A percentile compares a stretch with the other conserved stretches of the same genome.
Evolutionary conservation across 2,888 invertebrate species (phyloP).

Genomic region (Caradrina kadenii): DNA sequence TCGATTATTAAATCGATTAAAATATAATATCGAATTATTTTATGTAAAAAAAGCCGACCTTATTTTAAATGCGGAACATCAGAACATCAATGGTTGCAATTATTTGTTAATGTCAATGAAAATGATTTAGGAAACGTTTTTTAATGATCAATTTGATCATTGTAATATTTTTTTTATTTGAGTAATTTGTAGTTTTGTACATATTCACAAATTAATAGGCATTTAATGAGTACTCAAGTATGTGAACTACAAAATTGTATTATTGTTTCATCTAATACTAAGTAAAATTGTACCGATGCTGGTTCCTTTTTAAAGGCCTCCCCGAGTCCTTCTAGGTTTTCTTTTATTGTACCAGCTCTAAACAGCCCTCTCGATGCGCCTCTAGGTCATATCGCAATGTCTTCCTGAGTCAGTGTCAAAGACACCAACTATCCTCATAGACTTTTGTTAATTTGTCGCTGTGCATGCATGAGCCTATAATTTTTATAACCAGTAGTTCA

Average conservation of each 20-base stretch:
- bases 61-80: slow-evolving; percentile 32
- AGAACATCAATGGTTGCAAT: slow-evolving; percentile 28
- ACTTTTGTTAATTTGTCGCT: too few relatives aligned
- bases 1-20: slow-evolving; percentile 26
- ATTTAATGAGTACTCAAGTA: slow-evolving; percentile 21
- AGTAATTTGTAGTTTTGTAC: slow-evolving; percentile 11
- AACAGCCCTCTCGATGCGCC: too few relatives aligned
- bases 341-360: too few relatives aligned
- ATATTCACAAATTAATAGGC: slow-evolving; percentile 28
- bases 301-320: too few relatives aligned
- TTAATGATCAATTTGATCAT: slow-evolving; percentile 12
- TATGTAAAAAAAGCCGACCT: slow-evolving; percentile 21
- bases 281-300: background rate
- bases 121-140: slow-evolving; percentile 21
- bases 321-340: too few relatives aligned
- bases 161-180: slow-evolving; percentile 33
- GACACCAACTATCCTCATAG: too few relatives aligned
- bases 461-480: too few relatives aligned
- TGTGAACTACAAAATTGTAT: background rate
- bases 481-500: background rate
- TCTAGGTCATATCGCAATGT: too few relatives aligned
- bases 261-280: background rate
- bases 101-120: slow-evolving; percentile 33
- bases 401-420: too few relatives aligned
- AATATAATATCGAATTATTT: slow-evolving; percentile 17